Evolutionary conservation across 2,113 vertebrate species (phyloP).

Genomic region (Cryptomyrus ogoouensis): DNA sequence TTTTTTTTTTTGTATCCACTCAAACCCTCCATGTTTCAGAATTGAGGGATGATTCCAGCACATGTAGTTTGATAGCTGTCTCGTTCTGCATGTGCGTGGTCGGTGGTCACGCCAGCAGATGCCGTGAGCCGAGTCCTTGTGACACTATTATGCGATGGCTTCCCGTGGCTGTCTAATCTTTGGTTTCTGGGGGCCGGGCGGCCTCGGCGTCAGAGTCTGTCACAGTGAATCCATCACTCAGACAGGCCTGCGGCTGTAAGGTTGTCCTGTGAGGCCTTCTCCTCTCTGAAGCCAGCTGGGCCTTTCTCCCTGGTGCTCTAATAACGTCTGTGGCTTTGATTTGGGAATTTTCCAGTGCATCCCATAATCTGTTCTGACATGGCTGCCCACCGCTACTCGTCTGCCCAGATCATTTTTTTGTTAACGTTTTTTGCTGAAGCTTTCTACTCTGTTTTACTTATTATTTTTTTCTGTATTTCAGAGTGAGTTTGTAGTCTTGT

Average conservation of each 20-base stretch:
- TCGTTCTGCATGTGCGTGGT: neutral
- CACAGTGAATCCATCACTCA: conserved; percentile 34
- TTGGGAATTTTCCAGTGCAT: neutral
- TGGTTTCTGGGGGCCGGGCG: neutral
- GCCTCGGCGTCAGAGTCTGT: conserved; percentile 26
- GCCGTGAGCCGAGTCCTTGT: neutral
- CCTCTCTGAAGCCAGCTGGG: conserved; percentile 33
- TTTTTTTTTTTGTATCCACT: neutral
- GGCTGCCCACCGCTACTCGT: neutral
- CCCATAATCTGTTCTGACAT: neutral
- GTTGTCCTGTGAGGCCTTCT: conserved; percentile 11
- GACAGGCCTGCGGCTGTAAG: conserved; percentile 2
- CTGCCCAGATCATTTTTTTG: neutral
- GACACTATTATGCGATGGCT: neutral
- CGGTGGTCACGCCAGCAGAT: neutral
- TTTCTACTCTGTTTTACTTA: neutral
- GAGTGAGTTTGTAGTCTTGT: neutral
- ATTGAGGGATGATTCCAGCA: neutral
- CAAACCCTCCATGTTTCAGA: neutral
- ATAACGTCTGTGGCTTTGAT: conserved; percentile 30
- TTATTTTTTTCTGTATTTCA: neutral
- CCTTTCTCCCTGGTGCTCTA: conserved; percentile 27
- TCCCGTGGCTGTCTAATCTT: neutral
- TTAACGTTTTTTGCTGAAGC: neutral
- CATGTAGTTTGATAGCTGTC: neutral